A percentile compares a stretch with the other conserved stretches of the same genome.
These are phyloP conservation scores for Heteromyza rotundicornis DNA, from an alignment of 2,888 invertebrate genomes.

Conservation along the genomic window DNA sequence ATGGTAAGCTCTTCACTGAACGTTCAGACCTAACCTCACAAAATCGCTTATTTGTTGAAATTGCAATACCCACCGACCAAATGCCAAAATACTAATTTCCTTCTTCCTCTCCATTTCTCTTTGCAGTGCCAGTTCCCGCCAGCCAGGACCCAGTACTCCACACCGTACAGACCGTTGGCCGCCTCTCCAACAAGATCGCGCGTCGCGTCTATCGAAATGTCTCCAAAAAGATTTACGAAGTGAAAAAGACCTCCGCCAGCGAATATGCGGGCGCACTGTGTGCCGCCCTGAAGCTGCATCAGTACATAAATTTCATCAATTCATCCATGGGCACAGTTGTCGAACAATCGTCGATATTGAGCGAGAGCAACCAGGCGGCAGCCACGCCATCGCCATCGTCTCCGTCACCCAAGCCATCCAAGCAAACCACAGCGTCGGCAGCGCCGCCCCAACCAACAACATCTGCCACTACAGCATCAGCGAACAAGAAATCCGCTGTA, in stretches of 20 bases:
- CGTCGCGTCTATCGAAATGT: constrained; percentile 74
- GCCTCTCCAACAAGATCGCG: constrained; percentile 74
- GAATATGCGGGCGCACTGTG: constrained; percentile 64
- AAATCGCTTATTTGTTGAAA: too few species aligned
- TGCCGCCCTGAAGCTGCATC: constrained; percentile 63
- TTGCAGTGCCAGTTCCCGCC: constrained; percentile 68
- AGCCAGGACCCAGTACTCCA: constrained; percentile 72
- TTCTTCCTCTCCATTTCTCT: constrained; percentile 19
- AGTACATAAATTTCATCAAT: constrained; percentile 63
- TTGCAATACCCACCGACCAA: background rate
- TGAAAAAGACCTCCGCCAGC: constrained; percentile 64
- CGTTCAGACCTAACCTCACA: background rate
- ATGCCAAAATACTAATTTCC: constrained; percentile 6
- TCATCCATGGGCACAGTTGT: constrained; percentile 59
- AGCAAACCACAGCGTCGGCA: background rate
- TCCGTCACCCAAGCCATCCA: too few species aligned
- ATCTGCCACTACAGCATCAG: background rate
- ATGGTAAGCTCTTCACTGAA: constrained; percentile 46
- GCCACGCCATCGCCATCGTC: background rate
- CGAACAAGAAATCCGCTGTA: background rate
- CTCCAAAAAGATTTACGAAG: constrained; percentile 67
- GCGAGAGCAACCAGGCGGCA: constrained; percentile 20
- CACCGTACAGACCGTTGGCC: constrained; percentile 75
- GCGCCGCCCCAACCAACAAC: background rate
- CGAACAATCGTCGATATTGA: constrained; percentile 52